Evolutionary conservation across 2,888 invertebrate species (phyloP).

Genomic region (Kryphioiulus occultus): DNA sequence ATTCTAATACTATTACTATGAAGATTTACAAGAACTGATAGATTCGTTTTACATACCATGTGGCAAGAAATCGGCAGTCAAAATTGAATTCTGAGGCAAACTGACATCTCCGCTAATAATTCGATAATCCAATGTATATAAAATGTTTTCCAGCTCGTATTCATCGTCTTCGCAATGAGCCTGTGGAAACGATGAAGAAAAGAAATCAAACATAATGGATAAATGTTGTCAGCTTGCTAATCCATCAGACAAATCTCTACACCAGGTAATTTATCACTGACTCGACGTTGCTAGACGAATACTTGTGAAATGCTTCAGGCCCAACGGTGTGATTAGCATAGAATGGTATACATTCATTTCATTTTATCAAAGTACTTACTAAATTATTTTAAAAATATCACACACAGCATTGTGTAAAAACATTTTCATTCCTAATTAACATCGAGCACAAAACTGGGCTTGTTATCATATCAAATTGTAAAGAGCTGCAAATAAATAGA

Average conservation of each 20-base stretch:
- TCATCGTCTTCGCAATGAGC: slow-evolving; percentile 88
- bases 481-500: not conserved
- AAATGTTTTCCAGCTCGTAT: slow-evolving; percentile 78
- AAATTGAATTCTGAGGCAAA: slow-evolving; percentile 79
- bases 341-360: not conserved
- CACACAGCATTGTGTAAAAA: not conserved
- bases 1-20: not conserved
- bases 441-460: not conserved
- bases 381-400: not conserved
- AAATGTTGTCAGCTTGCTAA: not conserved
- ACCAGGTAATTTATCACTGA: too few relatives aligned
- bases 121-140: slow-evolving; percentile 83
- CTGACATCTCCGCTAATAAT: slow-evolving; percentile 86
- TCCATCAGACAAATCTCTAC: not conserved
- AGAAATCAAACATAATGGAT: not conserved
- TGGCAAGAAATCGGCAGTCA: slow-evolving; percentile 85
- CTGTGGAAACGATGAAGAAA: slow-evolving; percentile 59
- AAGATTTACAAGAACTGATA: not conserved
- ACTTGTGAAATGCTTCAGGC: too few relatives aligned
- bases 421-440: not conserved
- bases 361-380: not conserved
- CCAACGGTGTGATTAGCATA: too few relatives aligned
- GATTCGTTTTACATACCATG: slow-evolving; percentile 71
- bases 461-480: not conserved
- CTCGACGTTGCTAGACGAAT: too few relatives aligned